phyloP scores from a whole-genome alignment of 2,797 vertebrate genomes.

The Bovichtus variegatus region DNA sequence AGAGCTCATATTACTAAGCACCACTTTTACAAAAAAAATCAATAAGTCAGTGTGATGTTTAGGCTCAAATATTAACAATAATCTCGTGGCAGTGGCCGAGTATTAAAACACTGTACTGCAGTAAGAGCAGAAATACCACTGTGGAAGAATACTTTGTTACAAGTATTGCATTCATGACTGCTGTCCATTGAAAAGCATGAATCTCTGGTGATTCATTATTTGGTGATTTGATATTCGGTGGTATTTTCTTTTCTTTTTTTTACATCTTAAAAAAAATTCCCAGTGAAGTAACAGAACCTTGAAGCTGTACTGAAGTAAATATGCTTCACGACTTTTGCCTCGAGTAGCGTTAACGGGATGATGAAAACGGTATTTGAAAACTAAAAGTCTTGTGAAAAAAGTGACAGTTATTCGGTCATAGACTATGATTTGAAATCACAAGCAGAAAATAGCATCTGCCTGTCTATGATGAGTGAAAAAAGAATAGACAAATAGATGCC shows the following conservation, averaged over 20 bases:
- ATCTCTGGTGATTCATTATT: background rate
- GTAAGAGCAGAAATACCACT: background rate
- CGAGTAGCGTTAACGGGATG: background rate
- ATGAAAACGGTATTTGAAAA: background rate
- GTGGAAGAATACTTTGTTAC: background rate
- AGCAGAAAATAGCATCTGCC: too few relatives aligned
- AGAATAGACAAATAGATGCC: too few relatives aligned
- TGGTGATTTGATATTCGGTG: too few relatives aligned
- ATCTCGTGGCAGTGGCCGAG: background rate
- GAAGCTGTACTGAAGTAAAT: background rate
- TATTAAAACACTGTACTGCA: background rate
- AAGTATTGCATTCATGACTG: background rate
- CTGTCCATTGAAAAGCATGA: background rate
- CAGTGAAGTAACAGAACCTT: background rate
- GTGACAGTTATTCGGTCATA: too few relatives aligned
- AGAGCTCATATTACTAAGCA: constrained; percentile 36
- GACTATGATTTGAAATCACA: too few relatives aligned
- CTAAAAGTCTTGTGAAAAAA: too few relatives aligned
- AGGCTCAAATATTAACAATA: background rate
- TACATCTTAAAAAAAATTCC: background rate
- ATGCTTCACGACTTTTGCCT: background rate
- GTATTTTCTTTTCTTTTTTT: background rate
- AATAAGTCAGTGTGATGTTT: constrained; percentile 35
- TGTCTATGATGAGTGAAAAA: too few relatives aligned
- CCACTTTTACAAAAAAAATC: constrained; percentile 36